Percentiles rank a stretch among this genome's conserved stretches.
Evolutionary conservation across 2,113 vertebrate species (phyloP).

Genomic region (Fregetta grallaria): DNA sequence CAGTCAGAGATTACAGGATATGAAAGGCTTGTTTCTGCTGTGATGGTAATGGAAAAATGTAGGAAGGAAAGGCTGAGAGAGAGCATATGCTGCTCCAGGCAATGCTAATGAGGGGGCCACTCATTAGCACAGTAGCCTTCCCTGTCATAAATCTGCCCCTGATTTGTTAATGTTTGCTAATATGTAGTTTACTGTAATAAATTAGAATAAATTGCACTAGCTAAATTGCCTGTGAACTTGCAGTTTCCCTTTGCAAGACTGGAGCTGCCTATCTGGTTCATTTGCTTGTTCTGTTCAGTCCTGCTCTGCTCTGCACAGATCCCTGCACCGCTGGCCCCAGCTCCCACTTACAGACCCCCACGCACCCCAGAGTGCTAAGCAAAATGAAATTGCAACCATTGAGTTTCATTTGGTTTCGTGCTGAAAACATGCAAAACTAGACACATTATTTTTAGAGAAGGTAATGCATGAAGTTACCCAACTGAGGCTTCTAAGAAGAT

Average conservation of each 20-base stretch:
- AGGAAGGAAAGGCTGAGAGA: neutral
- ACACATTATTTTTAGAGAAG: neutral
- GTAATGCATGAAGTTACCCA: neutral
- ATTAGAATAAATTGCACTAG: conserved; percentile 24
- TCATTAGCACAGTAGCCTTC: conserved; percentile 46
- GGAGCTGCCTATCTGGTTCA: neutral
- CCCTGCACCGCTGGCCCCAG: rapidly evolving
- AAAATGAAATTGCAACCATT: rapidly evolving
- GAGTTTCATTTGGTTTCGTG: neutral
- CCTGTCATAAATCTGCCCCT: conserved; percentile 36
- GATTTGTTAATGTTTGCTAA: conserved; percentile 47
- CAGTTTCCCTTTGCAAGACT: neutral
- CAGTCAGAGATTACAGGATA: neutral
- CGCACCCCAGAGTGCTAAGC: neutral
- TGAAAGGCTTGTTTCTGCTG: conserved; percentile 15
- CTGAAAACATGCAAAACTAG: neutral
- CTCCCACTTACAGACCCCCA: neutral
- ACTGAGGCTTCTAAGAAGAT: neutral
- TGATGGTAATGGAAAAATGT: neutral
- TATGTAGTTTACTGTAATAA: conserved; percentile 46
- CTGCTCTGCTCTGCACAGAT: neutral
- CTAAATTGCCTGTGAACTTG: conserved; percentile 36
- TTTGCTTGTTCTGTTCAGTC: rapidly evolving
- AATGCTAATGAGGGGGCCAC: neutral
- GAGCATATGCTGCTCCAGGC: conserved; percentile 20